A percentile compares a stretch with the other conserved stretches of the same genome.
Evolutionary conservation across 2,797 vertebrate species (phyloP).

Genomic region (Darevskia mixta): DNA sequence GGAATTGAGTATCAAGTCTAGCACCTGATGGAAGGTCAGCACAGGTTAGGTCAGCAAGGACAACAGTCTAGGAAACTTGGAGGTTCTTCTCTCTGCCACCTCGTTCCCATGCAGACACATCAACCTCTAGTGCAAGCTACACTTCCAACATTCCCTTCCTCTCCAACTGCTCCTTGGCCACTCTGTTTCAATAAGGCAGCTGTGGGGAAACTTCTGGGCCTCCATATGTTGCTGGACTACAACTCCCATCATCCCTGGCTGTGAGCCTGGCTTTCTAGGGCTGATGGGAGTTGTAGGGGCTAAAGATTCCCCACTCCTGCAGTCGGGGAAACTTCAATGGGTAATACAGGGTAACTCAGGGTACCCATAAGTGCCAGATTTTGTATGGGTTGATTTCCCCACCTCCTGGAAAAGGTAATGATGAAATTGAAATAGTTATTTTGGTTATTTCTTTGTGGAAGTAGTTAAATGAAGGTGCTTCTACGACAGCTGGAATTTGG

Average conservation of each 20-base stretch:
- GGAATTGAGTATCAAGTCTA: too few species aligned
- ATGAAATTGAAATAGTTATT: neutral
- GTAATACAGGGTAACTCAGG: neutral
- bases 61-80: too few species aligned
- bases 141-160: neutral
- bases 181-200: neutral
- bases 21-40: too few species aligned
- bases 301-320: neutral
- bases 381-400: neutral
- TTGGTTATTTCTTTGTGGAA: neutral
- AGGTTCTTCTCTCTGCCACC: too few species aligned
- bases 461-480: neutral
- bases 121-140: too few species aligned
- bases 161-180: neutral
- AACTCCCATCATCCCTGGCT: neutral
- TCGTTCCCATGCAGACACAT: too few species aligned
- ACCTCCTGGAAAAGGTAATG: neutral
- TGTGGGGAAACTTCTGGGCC: neutral
- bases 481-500: neutral
- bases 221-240: too few species aligned
- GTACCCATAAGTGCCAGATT: neutral
- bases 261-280: neutral
- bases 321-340: neutral
- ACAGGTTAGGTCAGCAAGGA: too few species aligned
- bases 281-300: neutral